Conservation (phyloP, 2,888 invertebrate genomes). For the Euclidia mi region DNA sequence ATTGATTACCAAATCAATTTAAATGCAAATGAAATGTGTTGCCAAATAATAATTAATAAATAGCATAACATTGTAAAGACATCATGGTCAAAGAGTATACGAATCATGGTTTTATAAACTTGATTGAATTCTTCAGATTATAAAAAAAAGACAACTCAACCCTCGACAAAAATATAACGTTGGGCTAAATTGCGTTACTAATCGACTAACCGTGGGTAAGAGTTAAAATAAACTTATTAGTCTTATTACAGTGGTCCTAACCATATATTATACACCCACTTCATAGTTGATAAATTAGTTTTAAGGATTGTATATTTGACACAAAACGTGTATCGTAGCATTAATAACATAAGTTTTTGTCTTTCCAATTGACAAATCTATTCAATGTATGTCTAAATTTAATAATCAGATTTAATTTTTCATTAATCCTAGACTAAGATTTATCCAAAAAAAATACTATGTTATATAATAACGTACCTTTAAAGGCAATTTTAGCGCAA, state of each 20-base stretch:
- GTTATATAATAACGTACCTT: neutral
- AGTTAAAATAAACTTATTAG: constrained; percentile 18
- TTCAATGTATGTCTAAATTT: neutral
- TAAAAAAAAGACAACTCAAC: too few relatives aligned
- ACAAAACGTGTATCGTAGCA: constrained; percentile 74
- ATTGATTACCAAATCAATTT: too few relatives aligned
- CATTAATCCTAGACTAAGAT: neutral
- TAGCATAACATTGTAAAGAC: too few relatives aligned
- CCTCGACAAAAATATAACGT: too few relatives aligned
- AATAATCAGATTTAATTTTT: neutral
- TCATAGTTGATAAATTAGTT: constrained; percentile 11
- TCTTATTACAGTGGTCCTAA: neutral
- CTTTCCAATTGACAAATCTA: constrained; percentile 5
- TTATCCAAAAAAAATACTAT: constrained; percentile 3
- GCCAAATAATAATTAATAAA: neutral
- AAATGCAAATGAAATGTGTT: neutral
- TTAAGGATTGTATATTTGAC: constrained; percentile 48
- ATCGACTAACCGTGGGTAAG: constrained; percentile 30
- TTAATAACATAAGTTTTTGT: constrained; percentile 61
- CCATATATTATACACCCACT: constrained; percentile 1
- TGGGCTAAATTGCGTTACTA: constrained; percentile 6
- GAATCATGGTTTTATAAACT: too few relatives aligned
- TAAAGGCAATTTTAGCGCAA: constrained; percentile 15
- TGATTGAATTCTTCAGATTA: too few relatives aligned
- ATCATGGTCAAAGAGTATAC: too few relatives aligned